Evolutionary conservation across 2,888 invertebrate species (phyloP).

Genomic region (Tenthredo amoena): DNA sequence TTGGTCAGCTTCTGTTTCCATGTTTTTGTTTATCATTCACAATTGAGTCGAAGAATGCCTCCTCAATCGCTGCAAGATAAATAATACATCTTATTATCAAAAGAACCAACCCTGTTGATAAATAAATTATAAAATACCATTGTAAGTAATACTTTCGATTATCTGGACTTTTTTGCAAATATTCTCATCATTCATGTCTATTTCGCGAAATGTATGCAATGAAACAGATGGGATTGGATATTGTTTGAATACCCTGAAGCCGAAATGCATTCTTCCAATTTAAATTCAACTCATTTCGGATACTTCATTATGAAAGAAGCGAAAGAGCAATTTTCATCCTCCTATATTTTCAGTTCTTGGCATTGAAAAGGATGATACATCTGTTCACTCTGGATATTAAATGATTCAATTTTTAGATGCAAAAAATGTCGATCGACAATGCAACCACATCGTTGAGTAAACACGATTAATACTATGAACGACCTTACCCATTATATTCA

Average conservation of each 20-base stretch:
- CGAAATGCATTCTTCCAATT: too few species aligned
- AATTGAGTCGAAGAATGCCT: neutral
- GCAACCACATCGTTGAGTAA: neutral
- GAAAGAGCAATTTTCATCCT: too few species aligned
- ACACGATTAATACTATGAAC: neutral
- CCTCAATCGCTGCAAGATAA: constrained; percentile 41
- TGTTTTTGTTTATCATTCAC: constrained; percentile 12
- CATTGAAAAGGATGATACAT: too few species aligned
- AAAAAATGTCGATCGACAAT: neutral
- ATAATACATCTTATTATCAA: neutral
- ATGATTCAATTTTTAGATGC: too few species aligned
- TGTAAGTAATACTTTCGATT: neutral
- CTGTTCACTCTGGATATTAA: too few species aligned
- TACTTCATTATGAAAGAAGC: too few species aligned
- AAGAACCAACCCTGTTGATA: neutral
- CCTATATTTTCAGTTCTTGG: too few species aligned
- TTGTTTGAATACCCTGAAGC: too few species aligned
- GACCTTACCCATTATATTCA: constrained; percentile 47
- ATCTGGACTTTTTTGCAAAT: neutral
- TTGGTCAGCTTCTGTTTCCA: constrained; percentile 29
- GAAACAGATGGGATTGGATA: too few species aligned
- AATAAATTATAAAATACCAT: constrained; percentile 25
- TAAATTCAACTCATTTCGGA: too few species aligned
- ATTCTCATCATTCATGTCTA: neutral
- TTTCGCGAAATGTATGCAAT: neutral